Conservation (phyloP, 2,888 invertebrate species). For the Stenchaetothrips biformis region DNA sequence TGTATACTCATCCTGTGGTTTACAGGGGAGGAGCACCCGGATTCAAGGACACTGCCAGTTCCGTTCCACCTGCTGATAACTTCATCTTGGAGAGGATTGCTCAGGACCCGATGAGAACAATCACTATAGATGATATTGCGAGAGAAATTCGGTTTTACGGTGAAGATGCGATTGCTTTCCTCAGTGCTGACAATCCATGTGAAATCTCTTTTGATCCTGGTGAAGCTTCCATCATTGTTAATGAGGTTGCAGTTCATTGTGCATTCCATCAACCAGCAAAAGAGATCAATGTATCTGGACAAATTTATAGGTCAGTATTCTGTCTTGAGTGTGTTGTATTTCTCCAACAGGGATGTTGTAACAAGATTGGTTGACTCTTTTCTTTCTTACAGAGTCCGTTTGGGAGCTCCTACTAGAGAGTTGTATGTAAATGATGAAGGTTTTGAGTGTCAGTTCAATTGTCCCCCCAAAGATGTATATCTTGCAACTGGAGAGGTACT, state of each 20-base stretch:
- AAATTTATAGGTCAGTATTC: constrained; percentile 52
- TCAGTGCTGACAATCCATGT: constrained; percentile 79
- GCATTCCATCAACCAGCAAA: constrained; percentile 65
- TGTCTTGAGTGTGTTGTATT: neutral
- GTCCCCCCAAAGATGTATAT: constrained; percentile 73
- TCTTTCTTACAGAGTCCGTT: constrained; percentile 59
- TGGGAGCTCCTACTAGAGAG: constrained; percentile 90
- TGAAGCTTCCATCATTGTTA: constrained; percentile 65
- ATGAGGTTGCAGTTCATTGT: constrained; percentile 64
- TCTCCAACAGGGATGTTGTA: neutral
- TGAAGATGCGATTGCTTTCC: constrained; percentile 75
- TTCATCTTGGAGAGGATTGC: constrained; percentile 53
- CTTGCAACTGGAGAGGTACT: constrained; percentile 74
- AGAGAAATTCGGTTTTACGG: constrained; percentile 83
- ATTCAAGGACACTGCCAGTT: constrained; percentile 39
- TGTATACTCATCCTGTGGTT: neutral
- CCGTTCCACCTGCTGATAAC: constrained; percentile 47
- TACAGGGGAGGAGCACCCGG: constrained; percentile 26
- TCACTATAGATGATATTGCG: constrained; percentile 74
- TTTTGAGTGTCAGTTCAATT: constrained; percentile 91
- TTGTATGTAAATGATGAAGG: constrained; percentile 82
- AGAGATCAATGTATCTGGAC: constrained; percentile 67
- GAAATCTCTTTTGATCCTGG: constrained; percentile 84
- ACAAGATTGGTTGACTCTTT: neutral
- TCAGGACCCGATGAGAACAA: constrained; percentile 68